These are phyloP conservation scores for Chloroclysta siterata DNA, from an alignment of 2,888 invertebrate species.

Conservation along the genomic window DNA sequence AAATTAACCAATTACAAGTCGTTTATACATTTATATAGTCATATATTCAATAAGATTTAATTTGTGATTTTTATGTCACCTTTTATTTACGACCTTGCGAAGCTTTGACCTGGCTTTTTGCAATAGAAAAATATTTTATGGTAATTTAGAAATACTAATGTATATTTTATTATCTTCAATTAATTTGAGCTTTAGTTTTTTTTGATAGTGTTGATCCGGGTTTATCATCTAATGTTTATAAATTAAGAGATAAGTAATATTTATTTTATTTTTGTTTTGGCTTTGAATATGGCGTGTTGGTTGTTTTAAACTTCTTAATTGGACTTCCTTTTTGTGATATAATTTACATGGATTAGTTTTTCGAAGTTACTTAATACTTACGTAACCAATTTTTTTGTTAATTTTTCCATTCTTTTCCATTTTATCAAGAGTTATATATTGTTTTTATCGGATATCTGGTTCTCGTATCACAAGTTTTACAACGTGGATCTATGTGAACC, in stretches of 20 bases:
- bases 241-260: neutral
- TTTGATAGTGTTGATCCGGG: slow-evolving; percentile 15
- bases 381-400: too few species aligned
- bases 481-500: too few species aligned
- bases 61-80: slow-evolving; percentile 57
- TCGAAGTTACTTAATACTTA: too few species aligned
- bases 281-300: too few species aligned
- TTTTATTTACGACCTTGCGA: slow-evolving; percentile 33
- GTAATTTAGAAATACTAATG: slow-evolving; percentile 26
- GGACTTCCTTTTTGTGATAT: too few species aligned
- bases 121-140: slow-evolving; percentile 27
- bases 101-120: slow-evolving; percentile 8
- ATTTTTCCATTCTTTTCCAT: too few species aligned
- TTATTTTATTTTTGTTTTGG: neutral
- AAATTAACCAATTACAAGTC: slow-evolving; percentile 74
- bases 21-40: slow-evolving; percentile 47
- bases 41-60: slow-evolving; percentile 51
- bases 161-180: slow-evolving; percentile 27
- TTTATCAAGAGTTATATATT: too few species aligned
- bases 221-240: neutral
- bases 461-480: too few species aligned
- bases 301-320: too few species aligned
- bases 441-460: too few species aligned
- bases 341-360: too few species aligned
- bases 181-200: slow-evolving; percentile 28